Percentiles rank a stretch among this genome's conserved stretches.
Conservation (phyloP, 2,888 invertebrate genomes). For the Eretmocerus hayati region DNA sequence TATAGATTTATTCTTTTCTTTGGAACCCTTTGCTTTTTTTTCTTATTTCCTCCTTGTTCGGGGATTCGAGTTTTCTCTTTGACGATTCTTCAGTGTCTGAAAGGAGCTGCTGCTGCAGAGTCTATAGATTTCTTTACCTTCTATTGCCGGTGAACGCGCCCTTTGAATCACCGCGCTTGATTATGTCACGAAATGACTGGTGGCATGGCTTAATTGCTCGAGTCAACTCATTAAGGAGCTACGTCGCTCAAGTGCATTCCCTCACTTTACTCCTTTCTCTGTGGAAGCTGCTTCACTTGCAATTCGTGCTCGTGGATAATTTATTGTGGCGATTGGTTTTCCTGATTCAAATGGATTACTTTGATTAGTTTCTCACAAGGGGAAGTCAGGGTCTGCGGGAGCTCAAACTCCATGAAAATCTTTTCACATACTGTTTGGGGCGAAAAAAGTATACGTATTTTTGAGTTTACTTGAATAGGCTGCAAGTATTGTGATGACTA, state of each 20-base stretch:
- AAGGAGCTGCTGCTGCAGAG: neutral
- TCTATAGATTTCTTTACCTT: constrained; percentile 12
- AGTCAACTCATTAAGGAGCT: constrained; percentile 20
- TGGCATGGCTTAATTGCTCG: constrained; percentile 18
- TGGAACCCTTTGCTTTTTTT: no score
- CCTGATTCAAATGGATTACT: neutral
- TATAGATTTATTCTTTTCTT: neutral
- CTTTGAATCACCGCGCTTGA: constrained; percentile 16
- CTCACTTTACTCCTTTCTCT: constrained; percentile 8
- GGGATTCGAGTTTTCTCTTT: constrained; percentile 13
- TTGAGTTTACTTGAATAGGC: no score
- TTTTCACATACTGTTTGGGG: no score
- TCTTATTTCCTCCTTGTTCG: no score
- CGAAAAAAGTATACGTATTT: no score
- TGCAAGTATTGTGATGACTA: no score
- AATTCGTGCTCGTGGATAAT: neutral
- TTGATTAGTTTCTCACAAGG: neutral
- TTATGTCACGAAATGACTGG: constrained; percentile 17
- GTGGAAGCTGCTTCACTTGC: constrained; percentile 1
- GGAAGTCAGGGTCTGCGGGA: neutral
- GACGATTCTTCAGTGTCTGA: constrained; percentile 8
- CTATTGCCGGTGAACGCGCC: no score
- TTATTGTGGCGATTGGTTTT: no score
- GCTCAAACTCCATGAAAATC: no score
- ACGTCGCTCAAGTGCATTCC: no score